Evolutionary conservation across 1,140 invertebrate genomes (phyloP), one percentile per base, ranked within the genome.

Genomic region (Aphelenchoides avenae): DNA sequence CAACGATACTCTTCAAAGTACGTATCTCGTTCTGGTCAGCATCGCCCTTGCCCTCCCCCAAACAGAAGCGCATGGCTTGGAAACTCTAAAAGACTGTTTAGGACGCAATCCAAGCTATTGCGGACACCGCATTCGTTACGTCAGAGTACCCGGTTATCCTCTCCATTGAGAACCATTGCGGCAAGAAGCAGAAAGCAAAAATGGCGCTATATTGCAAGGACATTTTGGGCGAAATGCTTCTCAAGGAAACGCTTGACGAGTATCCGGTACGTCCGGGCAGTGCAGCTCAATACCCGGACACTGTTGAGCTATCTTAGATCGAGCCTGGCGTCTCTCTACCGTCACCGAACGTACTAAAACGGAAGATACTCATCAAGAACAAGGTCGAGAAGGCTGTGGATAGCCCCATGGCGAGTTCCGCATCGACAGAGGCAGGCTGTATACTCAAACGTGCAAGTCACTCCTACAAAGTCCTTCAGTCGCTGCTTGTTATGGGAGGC

Each of bases 111-210:
- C 87, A 89, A 75, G 92, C 92, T 1, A 86, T 98, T 47, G 81
- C 89, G 67, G 93, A 97, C 77, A 93, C 89, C 15, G 65, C 69
- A 2, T 71, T 71, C 36, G 57, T 59, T 27, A 65, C 54, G 0
- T 57, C 44, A 9, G 49, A 60, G n/a, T 95, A 89, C 81, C 93
- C 93, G 13, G 85, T 97, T 0, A 95, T 98, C 66, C 78, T 98
- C 18, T 95, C 91, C 0, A 92, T 98, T 54, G 94, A 98, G 81
- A 92, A 98, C 76, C 95, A 97, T 77, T 97, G 92, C 78, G 87
- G 88, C 0, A 78, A 96, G 43, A 86, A 87, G 5, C 92, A 97
- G 72, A 93, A 97, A 78, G 82, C 90, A 47, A 89, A 89, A 76
- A 97, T 97, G 93, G 92, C 92, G 0, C 82, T 83, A 55, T 84